Evolutionary conservation across 2,113 vertebrate species (phyloP).

Genomic region (Bathybates hornii): DNA sequence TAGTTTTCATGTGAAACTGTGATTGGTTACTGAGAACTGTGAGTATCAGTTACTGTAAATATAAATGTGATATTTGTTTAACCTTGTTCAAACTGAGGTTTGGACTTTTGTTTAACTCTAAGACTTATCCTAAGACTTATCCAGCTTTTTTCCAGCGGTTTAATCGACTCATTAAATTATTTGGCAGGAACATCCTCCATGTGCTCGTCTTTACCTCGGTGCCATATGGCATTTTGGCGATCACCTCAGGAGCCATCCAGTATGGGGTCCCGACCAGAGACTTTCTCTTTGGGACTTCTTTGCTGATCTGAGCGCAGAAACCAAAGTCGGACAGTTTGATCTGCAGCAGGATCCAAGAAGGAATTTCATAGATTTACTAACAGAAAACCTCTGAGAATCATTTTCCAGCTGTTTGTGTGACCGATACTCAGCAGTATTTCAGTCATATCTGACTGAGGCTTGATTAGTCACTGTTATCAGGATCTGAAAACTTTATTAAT

Average conservation of each 20-base stretch:
- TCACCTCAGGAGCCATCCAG: slow-evolving; percentile 96
- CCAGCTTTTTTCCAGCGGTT: not conserved
- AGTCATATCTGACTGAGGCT: not conserved
- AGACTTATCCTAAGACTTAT: not conserved
- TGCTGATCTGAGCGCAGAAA: slow-evolving; percentile 94
- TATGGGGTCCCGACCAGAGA: slow-evolving; percentile 93
- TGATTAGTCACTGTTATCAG: not conserved
- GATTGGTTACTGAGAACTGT: not conserved
- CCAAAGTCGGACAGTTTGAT: slow-evolving; percentile 94
- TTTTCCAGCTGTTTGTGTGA: not conserved
- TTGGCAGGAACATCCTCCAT: not conserved
- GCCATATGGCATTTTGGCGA: slow-evolving; percentile 82
- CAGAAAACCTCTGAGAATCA: not conserved
- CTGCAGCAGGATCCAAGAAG: slow-evolving; percentile 46
- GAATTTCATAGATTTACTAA: not conserved
- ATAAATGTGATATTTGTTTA: not conserved
- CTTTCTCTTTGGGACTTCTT: slow-evolving; percentile 86
- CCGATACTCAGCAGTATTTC: not conserved
- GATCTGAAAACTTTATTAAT: not conserved
- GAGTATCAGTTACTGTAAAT: not conserved
- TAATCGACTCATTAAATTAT: not conserved
- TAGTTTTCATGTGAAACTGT: not conserved
- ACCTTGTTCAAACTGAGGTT: not conserved
- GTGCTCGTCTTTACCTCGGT: slow-evolving; percentile 66
- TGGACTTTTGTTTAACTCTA: not conserved